Evolutionary conservation across 92 coral and sea anemone species (phyloP), one percentile per base, ranked within the genome.

Genomic region (Bergia puertoricense): DNA sequence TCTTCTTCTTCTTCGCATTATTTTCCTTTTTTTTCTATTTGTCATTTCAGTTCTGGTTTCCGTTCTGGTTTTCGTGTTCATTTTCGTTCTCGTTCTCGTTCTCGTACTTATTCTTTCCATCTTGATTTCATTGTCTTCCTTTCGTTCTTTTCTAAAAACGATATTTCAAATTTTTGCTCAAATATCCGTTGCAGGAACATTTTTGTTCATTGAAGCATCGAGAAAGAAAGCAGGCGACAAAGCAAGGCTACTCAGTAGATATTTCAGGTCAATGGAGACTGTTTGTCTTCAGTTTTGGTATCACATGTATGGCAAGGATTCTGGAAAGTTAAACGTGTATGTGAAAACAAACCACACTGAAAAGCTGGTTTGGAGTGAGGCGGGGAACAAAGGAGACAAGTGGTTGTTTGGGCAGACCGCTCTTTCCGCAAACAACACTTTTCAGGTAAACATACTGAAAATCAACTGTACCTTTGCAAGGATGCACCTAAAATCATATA

Each of bases 241-340:
- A 37, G 86, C 86, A 10, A 44, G 86, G 65, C 51, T 83, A 23
- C 37, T 83, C 5, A 48, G 86, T 16, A 48, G 30, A 44, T 46
- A 14, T 44, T 69, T 83, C 46, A 45, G 22, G 45, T 40, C 90
- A 30, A 67, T 16, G 56, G 82, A 88, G 30, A 62, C 91, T 11
- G 86, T 86, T 22, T 92, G 94, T 81, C 38, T 92, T 8, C 94
- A 92, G 82, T 89, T 92, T 36, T 92, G 94, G 94, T 92, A 89
- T 68, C 74, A 69, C 43, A 54, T 92, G 48, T 77, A 67, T 46
- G 94, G 94, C 65, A 76, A 65, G 23, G 68, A 88, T 18, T 62
- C 59, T 5, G 67, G 86, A 42, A 39, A 5, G 16, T 56, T 92
- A 40, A 81, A 44, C 76, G 68, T 91, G 67, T 75, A 82, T 45